Percentiles rank a stretch among this genome's conserved stretches.
phyloP scores from a whole-genome alignment of 2,113 vertebrate species.

The Pygoscelis adeliae region DNA sequence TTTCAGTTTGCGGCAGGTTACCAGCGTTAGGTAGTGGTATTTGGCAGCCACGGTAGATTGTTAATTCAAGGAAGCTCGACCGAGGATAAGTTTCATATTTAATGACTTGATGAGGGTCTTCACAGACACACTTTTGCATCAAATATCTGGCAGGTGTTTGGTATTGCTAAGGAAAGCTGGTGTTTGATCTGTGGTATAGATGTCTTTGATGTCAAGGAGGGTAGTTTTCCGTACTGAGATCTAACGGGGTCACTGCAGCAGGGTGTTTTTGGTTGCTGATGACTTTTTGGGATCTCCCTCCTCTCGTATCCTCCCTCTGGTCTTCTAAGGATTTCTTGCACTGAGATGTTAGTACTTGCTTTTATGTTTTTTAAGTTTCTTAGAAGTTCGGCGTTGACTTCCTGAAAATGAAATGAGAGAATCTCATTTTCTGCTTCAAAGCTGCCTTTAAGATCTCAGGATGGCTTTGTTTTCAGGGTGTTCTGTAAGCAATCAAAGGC shows the following conservation, averaged over 20 bases:
- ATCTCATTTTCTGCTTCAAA: conserved; percentile 63
- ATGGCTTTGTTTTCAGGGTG: conserved; percentile 26
- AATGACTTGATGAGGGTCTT: neutral
- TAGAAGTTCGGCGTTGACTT: neutral
- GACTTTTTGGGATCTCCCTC: conserved; percentile 18
- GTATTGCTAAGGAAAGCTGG: neutral
- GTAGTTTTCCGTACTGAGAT: neutral
- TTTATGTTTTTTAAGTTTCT: neutral
- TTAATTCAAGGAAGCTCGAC: neutral
- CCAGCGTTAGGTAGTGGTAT: neutral
- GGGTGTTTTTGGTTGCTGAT: neutral
- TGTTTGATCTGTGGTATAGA: neutral
- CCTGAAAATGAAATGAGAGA: conserved; percentile 7
- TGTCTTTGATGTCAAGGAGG: conserved; percentile 3
- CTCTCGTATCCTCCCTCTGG: neutral
- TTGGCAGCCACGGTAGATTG: neutral
- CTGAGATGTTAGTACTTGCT: neutral
- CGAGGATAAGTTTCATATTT: neutral
- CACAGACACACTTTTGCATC: neutral
- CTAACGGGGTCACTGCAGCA: neutral
- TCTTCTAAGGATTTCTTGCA: neutral
- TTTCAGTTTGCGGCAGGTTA: neutral
- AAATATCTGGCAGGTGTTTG: neutral
- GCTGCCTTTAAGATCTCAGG: neutral
- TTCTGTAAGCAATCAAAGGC: conserved; percentile 48